These are phyloP conservation scores for Menura novaehollandiae DNA, from an alignment of 2,113 vertebrate genomes.

Conservation along the genomic window DNA sequence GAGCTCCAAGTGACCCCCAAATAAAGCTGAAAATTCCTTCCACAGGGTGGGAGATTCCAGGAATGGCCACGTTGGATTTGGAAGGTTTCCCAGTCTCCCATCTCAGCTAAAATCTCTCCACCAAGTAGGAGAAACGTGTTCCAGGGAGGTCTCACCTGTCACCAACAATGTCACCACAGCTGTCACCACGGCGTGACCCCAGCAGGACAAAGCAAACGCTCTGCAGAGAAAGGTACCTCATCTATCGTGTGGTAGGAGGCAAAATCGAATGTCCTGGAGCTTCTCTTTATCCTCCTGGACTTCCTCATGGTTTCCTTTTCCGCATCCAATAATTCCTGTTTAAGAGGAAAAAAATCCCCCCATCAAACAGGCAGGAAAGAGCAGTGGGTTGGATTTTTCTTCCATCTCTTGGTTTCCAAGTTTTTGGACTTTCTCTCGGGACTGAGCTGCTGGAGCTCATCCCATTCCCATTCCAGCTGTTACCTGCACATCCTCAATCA, in stretches of 20 bases:
- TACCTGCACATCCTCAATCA: slow-evolving; percentile 90
- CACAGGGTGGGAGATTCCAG: not conserved
- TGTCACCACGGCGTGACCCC: fast-evolving
- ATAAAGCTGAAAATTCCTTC: not conserved
- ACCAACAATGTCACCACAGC: fast-evolving
- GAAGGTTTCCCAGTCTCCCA: not conserved
- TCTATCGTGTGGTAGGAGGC: slow-evolving; percentile 80
- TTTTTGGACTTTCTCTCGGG: not conserved
- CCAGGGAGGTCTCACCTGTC: not conserved
- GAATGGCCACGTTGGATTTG: fast-evolving
- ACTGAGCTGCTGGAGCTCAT: not conserved
- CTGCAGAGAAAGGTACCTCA: slow-evolving; percentile 69
- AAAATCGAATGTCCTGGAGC: slow-evolving; percentile 74
- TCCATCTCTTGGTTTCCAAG: not conserved
- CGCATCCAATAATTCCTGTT: slow-evolving; percentile 77
- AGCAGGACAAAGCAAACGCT: fast-evolving
- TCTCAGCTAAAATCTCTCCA: not conserved
- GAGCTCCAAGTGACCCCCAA: not conserved
- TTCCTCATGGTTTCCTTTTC: slow-evolving; percentile 76
- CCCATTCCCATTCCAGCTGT: fast-evolving
- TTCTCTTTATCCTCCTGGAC: slow-evolving; percentile 63
- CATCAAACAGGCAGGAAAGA: not conserved
- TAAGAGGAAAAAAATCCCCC: not conserved
- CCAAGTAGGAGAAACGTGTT: fast-evolving
- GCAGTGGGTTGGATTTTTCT: not conserved